Conservation (phyloP, 2,888 invertebrate genomes). For the Lysandra bellargus region DNA sequence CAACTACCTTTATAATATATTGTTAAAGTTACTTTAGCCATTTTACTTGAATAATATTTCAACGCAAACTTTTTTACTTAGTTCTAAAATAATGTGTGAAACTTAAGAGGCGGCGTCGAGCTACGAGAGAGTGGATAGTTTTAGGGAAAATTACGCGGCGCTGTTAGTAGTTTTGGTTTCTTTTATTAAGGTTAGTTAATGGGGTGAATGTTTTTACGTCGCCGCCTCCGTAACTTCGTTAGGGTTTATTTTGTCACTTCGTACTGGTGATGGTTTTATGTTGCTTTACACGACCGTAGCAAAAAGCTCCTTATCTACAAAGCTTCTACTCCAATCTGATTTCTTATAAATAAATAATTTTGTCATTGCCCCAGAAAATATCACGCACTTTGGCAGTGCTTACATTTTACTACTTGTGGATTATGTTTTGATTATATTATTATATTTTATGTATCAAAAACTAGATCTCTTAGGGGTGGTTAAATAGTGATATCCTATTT, state of each 20-base stretch:
- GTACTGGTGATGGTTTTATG: background rate
- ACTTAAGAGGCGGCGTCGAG: constrained; percentile 8
- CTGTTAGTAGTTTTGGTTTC: constrained; percentile 20
- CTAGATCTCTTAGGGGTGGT: no score
- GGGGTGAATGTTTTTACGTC: constrained; percentile 24
- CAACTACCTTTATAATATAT: constrained; percentile 42
- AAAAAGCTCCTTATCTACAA: background rate
- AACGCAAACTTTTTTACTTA: constrained; percentile 29
- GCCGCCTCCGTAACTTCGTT: constrained; percentile 9
- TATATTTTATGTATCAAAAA: no score
- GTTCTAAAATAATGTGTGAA: constrained; percentile 28
- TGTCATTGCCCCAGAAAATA: no score
- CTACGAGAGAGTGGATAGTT: constrained; percentile 6
- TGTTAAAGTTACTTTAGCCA: constrained; percentile 40
- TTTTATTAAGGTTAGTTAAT: constrained; percentile 26
- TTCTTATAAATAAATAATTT: background rate
- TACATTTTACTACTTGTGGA: no score
- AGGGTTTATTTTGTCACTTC: constrained; percentile 13
- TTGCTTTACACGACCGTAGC: background rate
- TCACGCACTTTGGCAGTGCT: no score
- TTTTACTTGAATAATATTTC: constrained; percentile 33
- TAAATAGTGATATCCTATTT: no score
- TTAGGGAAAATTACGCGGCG: background rate
- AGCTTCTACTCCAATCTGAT: background rate
- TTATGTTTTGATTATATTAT: no score